Base-by-base conservation (phyloP, 2,888 invertebrate species). In the Ganaspis brasiliensis region DNA sequence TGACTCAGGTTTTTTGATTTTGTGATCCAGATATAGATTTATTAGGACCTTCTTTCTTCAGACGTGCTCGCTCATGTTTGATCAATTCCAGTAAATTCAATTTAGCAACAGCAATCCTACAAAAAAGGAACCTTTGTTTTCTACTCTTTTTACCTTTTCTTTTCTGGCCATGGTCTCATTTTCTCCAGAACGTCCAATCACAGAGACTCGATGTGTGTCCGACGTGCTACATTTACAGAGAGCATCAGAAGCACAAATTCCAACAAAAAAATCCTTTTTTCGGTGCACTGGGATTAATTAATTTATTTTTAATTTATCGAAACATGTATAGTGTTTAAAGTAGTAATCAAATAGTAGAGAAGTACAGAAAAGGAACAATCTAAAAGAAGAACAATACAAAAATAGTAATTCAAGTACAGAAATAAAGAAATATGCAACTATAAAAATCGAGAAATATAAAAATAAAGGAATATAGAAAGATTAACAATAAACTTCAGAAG, bases 161-260 rank as follows among this genome's bases (percentile, higher is more conserved):
- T 37, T 61, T 61, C 37, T 35, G 19, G 19, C 16, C 31, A 19
- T 8, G 19, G 61, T 61, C 61, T 61, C 61, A 61, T 61, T 16
- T 61, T 61, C 61, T 35, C 61, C 5, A 37, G 19, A 35, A 35
- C 61, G 37, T 61, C 61, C 61, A 61, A 61, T 61, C 61, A 61
- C 61, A 37, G 61, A 24, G 16, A 37, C 37, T 37, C 61, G 61
- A 31, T 35, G 19, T 37, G 37, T 37, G 19, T 61, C 35, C 61
- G 35, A 61, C 37, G 61, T 61, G 37, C 19, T 31, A 37, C 37
- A 61, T 61, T 61, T 61, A 61, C 37, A 61, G 9, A 61, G 19
- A 37, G 37, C 35, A 61, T 35, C 9, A 61, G 19, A 61, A 37
- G 37, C 19, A 61, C 35, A 61, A 61, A 61, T 19, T 37, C 19